phyloP scores from a whole-genome alignment of 2,797 vertebrate species.

The Adelosebastes latens region DNA sequence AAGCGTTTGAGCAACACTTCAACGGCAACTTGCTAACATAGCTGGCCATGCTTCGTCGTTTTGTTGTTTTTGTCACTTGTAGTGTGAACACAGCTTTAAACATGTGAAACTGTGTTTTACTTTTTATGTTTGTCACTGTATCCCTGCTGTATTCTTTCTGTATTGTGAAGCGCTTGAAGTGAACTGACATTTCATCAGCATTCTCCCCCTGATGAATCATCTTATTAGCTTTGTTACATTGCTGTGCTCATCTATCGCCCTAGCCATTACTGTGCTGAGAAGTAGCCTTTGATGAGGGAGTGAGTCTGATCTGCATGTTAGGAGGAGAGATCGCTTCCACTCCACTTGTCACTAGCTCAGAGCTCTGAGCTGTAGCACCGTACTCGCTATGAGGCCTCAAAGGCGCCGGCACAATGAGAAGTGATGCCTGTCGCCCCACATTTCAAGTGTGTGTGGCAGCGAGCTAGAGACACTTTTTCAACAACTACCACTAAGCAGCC shows the following conservation, averaged over 20 bases:
- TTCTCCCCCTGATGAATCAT: constrained; percentile 23
- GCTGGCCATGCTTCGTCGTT: accelerated
- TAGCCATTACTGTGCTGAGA: constrained; percentile 23
- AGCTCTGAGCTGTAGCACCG: constrained; percentile 54
- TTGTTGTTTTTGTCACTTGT: too few relatives aligned
- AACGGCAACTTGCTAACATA: accelerated
- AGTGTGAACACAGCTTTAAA: too few relatives aligned
- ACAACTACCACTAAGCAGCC: neutral
- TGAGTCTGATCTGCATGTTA: constrained; percentile 41
- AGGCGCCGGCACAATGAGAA: constrained; percentile 59
- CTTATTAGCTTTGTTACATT: constrained; percentile 38
- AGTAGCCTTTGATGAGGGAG: constrained; percentile 37
- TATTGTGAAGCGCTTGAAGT: neutral
- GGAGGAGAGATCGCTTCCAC: constrained; percentile 61
- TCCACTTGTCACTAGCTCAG: constrained; percentile 54
- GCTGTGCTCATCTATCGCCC: neutral
- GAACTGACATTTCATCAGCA: constrained; percentile 10
- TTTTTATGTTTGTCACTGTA: neutral
- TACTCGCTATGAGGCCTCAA: constrained; percentile 57
- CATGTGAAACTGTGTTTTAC: neutral
- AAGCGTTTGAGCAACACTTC: too few relatives aligned
- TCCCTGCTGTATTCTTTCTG: neutral
- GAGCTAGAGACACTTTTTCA: neutral
- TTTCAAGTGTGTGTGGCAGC: constrained; percentile 40
- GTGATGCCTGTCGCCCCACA: constrained; percentile 72